Evolutionary conservation across 2,797 vertebrate species (phyloP), one percentile per base, ranked within the genome.

Genomic region (Hipposideros larvatus): DNA sequence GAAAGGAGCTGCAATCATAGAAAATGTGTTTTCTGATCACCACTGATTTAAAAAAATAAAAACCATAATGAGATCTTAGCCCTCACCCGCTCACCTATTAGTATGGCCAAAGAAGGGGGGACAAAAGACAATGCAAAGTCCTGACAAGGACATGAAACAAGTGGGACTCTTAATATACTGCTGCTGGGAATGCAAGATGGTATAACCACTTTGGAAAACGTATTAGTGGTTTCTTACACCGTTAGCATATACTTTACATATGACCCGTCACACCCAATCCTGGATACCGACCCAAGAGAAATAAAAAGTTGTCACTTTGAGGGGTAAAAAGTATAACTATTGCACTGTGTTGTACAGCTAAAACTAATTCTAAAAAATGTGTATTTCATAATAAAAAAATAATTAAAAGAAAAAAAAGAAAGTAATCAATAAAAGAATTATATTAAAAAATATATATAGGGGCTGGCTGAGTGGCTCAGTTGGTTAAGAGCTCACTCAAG

Each of bases 11-110:
- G 10, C 22, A 26, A 31, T 65, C 53, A 89, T 2, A 87, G 8
- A 55, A 95, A 92, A 68, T 84, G 34, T 94, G 24, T 53, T 83
- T 87, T 92, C 65, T 79, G 55, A 75, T 41, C 48, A 57, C 0
- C 46, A 15, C 59, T 24, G 63, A 86, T 77, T 78, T 88, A 89
- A 15, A 51, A 51, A 84, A 78, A 83, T 59, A 66, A 48, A 90
- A 73, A 87, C 5, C 43, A n/a, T 31, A 71, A 53, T 28, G 71
- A 22, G 19, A 65, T 79, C 28, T 93, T 46, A 87, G 16, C 34
- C 31, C 24, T 87, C 11, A 70, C 19, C n/a, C 9, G 41, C 46
- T 77, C 8, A 95, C 1, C 3, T n/a, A 37, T 8, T 37, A 15
- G 21, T 16, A 71, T 4, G 4, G 48, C 61, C n/a, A 73, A 90